Conservation (phyloP, 2,888 invertebrate genomes). For the Smittia sp. region DNA sequence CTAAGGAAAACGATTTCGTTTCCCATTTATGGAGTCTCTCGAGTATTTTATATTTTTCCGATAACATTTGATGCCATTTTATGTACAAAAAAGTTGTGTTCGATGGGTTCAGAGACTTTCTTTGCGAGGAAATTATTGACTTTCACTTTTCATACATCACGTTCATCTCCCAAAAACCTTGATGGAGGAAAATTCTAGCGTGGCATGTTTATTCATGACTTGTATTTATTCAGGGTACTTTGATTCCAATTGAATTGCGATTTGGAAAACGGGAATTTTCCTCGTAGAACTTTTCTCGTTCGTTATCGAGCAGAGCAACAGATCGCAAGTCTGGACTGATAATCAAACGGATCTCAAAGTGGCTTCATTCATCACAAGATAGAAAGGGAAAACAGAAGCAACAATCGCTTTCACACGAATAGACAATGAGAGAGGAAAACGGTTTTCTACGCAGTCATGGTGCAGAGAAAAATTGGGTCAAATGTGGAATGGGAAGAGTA, state of each 20-base stretch:
- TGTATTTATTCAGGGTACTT: not conserved
- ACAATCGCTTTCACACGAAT: slow-evolving; percentile 17
- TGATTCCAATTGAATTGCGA: not conserved
- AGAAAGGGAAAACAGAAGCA: not conserved
- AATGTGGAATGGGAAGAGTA: slow-evolving; percentile 9
- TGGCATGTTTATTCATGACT: too few species aligned
- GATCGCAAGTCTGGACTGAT: too few species aligned
- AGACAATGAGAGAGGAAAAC: slow-evolving; percentile 14
- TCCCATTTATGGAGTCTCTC: not conserved
- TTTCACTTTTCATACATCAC: not conserved
- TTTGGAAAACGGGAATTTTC: too few species aligned
- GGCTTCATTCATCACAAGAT: not conserved
- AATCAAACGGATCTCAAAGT: too few species aligned
- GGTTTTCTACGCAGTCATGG: slow-evolving; percentile 8
- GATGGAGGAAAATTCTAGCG: too few species aligned
- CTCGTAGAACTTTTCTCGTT: too few species aligned
- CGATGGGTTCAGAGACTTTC: not conserved
- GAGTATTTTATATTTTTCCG: slow-evolving; percentile 1
- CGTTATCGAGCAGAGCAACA: too few species aligned
- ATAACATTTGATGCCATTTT: not conserved
- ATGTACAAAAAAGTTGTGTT: slow-evolving; percentile 1
- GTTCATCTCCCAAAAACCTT: too few species aligned
- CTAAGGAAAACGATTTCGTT: too few species aligned
- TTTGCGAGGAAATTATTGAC: not conserved
- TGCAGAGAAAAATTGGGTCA: slow-evolving; percentile 6